Conservation (phyloP, 2,113 vertebrate genomes). For the Daubentonia madagascariensis region DNA sequence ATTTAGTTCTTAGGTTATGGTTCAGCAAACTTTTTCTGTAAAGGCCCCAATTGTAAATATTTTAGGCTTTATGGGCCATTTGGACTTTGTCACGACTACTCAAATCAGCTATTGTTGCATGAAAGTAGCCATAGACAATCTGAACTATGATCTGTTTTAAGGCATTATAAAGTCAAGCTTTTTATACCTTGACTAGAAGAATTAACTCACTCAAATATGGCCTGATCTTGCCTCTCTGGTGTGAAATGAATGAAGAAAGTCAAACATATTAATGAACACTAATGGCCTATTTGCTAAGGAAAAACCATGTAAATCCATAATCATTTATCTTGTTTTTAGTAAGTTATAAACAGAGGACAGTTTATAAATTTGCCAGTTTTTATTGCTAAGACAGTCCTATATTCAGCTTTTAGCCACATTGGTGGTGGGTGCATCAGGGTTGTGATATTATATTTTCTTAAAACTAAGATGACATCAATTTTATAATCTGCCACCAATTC, state of each 20-base stretch:
- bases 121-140: neutral
- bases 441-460: slow-evolving; percentile 2
- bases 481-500: neutral
- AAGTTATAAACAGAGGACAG: neutral
- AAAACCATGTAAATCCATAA: slow-evolving; percentile 9
- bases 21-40: neutral
- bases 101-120: neutral
- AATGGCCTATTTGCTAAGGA: neutral
- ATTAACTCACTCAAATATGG: neutral
- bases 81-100: slow-evolving; percentile 22
- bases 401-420: neutral
- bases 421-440: neutral
- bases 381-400: neutral
- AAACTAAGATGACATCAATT: neutral
- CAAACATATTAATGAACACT: neutral
- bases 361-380: slow-evolving; percentile 1
- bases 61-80: slow-evolving; percentile 12
- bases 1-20: slow-evolving; percentile 32
- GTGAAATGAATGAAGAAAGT: neutral
- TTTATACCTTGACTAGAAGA: neutral
- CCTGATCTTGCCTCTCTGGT: neutral
- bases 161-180: neutral
- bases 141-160: neutral
- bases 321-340: slow-evolving; percentile 1
- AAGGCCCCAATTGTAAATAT: neutral